Evolutionary conservation across 2,888 invertebrate genomes (phyloP).

Genomic region (Drosophila nr. medialis): DNA sequence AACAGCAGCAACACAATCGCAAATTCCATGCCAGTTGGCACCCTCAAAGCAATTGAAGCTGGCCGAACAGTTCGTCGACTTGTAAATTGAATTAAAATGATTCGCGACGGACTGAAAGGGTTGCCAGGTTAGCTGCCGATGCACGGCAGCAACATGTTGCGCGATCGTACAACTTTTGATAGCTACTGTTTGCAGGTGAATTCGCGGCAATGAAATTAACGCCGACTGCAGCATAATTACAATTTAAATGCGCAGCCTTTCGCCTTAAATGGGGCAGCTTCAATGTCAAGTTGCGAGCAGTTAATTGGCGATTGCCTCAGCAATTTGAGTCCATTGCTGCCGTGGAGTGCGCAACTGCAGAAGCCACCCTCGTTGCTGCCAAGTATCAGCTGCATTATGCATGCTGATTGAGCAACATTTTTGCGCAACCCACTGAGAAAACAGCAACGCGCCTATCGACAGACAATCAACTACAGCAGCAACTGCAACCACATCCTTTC

Average conservation of each 20-base stretch:
- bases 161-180: constrained; percentile 43
- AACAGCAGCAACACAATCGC: constrained; percentile 58
- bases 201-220: constrained; percentile 69
- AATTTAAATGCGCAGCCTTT: constrained; percentile 70
- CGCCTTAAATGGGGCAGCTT: constrained; percentile 56
- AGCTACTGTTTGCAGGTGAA: constrained; percentile 67
- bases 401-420: constrained; percentile 81
- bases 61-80: constrained; percentile 61
- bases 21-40: constrained; percentile 78
- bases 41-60: constrained; percentile 66
- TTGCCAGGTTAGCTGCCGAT: constrained; percentile 24
- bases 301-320: constrained; percentile 63
- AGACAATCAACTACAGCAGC: constrained; percentile 62
- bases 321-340: constrained; percentile 53
- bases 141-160: constrained; percentile 16
- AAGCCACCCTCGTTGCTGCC: constrained; percentile 73
- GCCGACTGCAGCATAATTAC: constrained; percentile 74
- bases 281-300: constrained; percentile 72
- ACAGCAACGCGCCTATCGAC: constrained; percentile 79
- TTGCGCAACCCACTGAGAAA: constrained; percentile 80
- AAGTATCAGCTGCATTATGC: constrained; percentile 72
- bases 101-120: constrained; percentile 57
- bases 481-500: constrained; percentile 76
- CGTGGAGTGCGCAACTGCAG: constrained; percentile 50
- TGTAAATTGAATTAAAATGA: constrained; percentile 82